Evolutionary conservation across 2,113 vertebrate genomes (phyloP).

Genomic region (Girardinichthys multiradiatus): DNA sequence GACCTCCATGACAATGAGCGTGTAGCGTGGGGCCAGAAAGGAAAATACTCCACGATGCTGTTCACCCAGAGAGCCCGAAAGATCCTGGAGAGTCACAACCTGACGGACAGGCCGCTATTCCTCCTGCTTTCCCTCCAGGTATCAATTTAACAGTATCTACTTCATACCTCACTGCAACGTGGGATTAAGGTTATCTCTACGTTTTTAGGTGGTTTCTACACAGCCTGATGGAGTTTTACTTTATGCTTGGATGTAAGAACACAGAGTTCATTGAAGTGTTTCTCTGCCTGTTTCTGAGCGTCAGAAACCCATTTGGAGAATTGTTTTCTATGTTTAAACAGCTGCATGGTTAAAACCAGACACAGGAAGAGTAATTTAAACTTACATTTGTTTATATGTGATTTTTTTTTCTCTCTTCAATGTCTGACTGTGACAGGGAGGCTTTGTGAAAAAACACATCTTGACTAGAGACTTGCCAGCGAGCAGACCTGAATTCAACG

Average conservation of each 20-base stretch:
- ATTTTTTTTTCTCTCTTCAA: neutral
- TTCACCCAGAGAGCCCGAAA: slow-evolving; percentile 89
- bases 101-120: slow-evolving; percentile 86
- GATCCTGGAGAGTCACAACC: slow-evolving; percentile 88
- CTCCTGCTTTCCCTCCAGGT: slow-evolving; percentile 92
- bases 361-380: neutral
- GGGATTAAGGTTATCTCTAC: too few species aligned
- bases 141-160: too few species aligned
- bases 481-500: too few species aligned
- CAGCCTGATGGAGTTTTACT: too few species aligned
- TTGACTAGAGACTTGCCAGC: neutral
- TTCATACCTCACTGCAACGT: too few species aligned
- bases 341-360: neutral
- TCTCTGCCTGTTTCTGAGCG: neutral
- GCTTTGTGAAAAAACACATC: neutral
- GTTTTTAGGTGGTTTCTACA: too few species aligned
- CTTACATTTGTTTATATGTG: neutral
- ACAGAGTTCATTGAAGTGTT: neutral
- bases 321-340: neutral
- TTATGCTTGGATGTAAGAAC: neutral
- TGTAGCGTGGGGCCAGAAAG: slow-evolving; percentile 89
- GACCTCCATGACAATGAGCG: slow-evolving; percentile 91
- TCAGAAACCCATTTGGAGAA: neutral
- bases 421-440: neutral
- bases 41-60: slow-evolving; percentile 92